Evolutionary conservation across 2,888 invertebrate genomes (phyloP), one percentile per base, ranked within the genome.

Genomic region (Neoaliturus tenellus): DNA sequence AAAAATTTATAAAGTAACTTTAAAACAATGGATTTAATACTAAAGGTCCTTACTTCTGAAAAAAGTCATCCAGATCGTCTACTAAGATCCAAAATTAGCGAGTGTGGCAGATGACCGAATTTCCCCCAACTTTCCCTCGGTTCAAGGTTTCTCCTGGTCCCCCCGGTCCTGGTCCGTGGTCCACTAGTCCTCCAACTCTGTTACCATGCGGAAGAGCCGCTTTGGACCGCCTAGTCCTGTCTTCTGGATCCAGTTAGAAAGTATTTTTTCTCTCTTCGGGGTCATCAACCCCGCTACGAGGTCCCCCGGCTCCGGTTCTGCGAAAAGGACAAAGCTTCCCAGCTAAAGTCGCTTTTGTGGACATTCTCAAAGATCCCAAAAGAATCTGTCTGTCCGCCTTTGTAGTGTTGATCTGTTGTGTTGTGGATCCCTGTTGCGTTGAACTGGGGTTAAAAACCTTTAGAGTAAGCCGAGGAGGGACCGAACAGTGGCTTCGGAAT

Each of bases 231-330:
- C 55, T 31, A 28, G 62, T 17, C 62, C 62, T 31, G 62, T 5
- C 62, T 51, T 51, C 14, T 14, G 62, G 28, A 62, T 28, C 62
- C 62, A 62, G 62, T 62, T 62, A 62, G 62, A 62, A 62, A 62
- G 62, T 62, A 62, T 62, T 62, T 28, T 62, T 62, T 62, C 62
- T 62, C 62, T 62, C 25, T 14, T 23, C 5, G 51, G 17, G 62
- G 25, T 28, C 28, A 17, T 28, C 31, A 31, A 62, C 62, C 62
- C 20, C 62, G 12, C 20, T 51, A 8, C 44, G 35, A 35, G 35
- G 35, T 35, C 35, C 35, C 35, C 17, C n/a, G 48, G 48, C 48
- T 48, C 48, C 48, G 25, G 23, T 55, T 55, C 55, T 23, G 55
- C 55, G 25, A 55, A 55, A 55, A 55, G 55, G 25, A 62, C 62